These are phyloP conservation scores for Pteropus alecto DNA, from an alignment of 2,113 vertebrate species.

Conservation along the genomic window DNA sequence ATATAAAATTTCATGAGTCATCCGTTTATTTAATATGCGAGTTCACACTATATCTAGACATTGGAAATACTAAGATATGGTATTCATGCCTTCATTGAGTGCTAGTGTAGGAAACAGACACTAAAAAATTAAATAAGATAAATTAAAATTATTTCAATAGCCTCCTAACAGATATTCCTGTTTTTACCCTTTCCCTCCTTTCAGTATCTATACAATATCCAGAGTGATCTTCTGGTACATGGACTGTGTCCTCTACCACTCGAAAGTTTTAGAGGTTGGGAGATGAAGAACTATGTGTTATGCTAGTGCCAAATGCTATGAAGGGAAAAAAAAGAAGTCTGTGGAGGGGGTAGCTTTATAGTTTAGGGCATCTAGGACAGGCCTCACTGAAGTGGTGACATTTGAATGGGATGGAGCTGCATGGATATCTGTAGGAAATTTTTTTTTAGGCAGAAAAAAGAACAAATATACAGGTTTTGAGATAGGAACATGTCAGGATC, in stretches of 20 bases:
- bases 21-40: background rate
- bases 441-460: background rate
- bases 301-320: background rate
- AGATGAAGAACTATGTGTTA: background rate
- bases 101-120: background rate
- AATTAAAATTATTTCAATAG: conserved; percentile 9
- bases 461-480: background rate
- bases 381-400: background rate
- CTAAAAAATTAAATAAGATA: background rate
- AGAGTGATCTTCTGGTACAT: background rate
- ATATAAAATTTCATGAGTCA: background rate
- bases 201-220: background rate
- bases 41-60: background rate
- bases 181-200: background rate
- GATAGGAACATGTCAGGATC: background rate
- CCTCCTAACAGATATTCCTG: background rate
- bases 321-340: background rate
- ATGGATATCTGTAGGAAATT: background rate
- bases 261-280: no score
- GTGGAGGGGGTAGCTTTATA: background rate
- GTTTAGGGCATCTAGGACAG: background rate
- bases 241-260: no score
- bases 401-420: background rate
- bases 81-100: background rate
- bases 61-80: background rate